Evolutionary conservation across 1,140 invertebrate species (phyloP).

Genomic region (Tyrophagus putrescentiae): DNA sequence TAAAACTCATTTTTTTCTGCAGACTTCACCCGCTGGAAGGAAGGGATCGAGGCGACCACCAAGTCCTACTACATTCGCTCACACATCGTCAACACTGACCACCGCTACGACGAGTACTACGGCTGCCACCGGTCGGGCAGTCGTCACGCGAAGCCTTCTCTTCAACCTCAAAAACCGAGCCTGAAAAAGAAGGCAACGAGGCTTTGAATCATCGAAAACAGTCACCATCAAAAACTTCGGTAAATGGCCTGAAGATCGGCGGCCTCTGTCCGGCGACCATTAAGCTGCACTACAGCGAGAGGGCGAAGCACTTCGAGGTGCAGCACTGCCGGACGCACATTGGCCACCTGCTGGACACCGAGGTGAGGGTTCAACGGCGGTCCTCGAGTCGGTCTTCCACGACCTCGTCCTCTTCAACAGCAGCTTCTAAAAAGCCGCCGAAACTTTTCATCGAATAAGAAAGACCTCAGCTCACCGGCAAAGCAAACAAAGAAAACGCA

Average conservation of each 20-base stretch:
- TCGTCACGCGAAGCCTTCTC: too few species aligned
- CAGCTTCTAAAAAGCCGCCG: too few species aligned
- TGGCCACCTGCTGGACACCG: neutral
- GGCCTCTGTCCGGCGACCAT: neutral
- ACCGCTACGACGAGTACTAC: slow-evolving; percentile 6
- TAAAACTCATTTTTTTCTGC: neutral
- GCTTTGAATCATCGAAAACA: neutral
- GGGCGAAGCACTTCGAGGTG: neutral
- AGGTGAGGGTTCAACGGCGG: too few species aligned
- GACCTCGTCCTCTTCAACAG: too few species aligned
- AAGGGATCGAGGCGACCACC: neutral
- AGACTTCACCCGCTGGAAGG: neutral
- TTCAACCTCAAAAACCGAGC: too few species aligned
- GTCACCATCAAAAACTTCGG: too few species aligned
- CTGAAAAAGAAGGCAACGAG: neutral
- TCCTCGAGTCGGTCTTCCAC: too few species aligned
- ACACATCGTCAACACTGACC: neutral
- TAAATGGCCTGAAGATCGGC: too few species aligned
- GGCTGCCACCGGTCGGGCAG: neutral
- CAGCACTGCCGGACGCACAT: neutral
- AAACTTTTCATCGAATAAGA: too few species aligned
- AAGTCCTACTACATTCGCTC: neutral
- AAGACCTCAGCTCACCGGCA: too few species aligned
- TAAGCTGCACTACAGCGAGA: neutral
- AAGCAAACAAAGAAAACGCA: too few species aligned